Evolutionary conservation across 2,113 vertebrate genomes (phyloP).

Genomic region (Phodopus roborovskii): DNA sequence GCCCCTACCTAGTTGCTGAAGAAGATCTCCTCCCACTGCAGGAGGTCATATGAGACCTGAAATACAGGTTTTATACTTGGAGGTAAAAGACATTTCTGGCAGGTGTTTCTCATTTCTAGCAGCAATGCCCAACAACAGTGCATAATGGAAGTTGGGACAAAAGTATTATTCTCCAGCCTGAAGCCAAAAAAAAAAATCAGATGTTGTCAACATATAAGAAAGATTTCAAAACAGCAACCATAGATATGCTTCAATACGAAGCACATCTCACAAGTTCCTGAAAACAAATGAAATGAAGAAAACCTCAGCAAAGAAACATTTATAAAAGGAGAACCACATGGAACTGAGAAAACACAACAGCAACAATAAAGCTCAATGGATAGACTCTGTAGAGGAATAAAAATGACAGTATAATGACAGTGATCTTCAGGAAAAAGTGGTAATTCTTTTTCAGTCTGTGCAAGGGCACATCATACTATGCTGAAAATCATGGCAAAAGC

Average conservation of each 20-base stretch:
- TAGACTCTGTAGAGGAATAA: too few species aligned
- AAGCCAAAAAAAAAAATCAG: neutral
- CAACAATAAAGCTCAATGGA: neutral
- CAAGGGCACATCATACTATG: neutral
- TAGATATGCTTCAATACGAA: slow-evolving; percentile 2
- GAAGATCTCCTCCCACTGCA: neutral
- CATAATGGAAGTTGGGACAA: neutral
- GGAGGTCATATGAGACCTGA: neutral
- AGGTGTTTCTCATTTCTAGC: neutral
- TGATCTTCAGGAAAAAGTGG: neutral
- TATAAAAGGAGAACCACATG: neutral
- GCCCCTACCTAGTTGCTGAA: neutral
- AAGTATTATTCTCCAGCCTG: neutral
- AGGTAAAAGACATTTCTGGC: neutral
- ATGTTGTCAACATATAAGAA: neutral
- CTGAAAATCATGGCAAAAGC: neutral
- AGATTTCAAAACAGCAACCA: neutral
- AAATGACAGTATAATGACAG: neutral
- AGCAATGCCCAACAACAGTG: neutral
- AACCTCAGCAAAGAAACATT: neutral
- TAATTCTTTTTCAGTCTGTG: neutral
- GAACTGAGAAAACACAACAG: neutral
- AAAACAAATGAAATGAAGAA: neutral
- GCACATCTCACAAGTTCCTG: neutral
- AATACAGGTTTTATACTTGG: neutral